Base-by-base conservation (phyloP, 1,140 invertebrate genomes). In the Scaptomyza graminum region DNA sequence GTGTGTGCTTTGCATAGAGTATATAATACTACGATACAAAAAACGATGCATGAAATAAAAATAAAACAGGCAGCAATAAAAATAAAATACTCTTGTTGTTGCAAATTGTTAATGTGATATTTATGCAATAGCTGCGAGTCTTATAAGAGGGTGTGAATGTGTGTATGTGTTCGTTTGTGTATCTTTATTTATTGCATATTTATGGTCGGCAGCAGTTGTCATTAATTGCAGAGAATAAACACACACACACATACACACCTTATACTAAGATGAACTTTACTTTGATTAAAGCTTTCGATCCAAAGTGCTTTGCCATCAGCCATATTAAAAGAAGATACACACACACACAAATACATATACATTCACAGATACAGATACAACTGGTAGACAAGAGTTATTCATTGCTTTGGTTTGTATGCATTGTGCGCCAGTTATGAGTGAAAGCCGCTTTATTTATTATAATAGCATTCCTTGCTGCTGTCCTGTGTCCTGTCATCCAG, bases 51-150 rank as follows among this genome's bases (percentile, higher is more conserved):
- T 88, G 83, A 88, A 88, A 88, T 88, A 79, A 83, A 88, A 89
- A 88, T 88, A 88, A 88, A 88, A 88, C 83, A 88, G 63, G 79
- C 73, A 79, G 83, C 83, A 87, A 88, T 88, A 88, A 88, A 88
- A 88, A 88, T 88, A 88, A 88, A 88, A 88, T 89, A 83, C 84
- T 87, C 81, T 73, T 88, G 83, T 88, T 74, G 69, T 79, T 88
- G 82, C 82, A 87, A 88, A 88, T 88, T 88, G 83, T 88, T 88
- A 88, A 88, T 88, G 83, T 83, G 79, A 88, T 88, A 88, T 88
- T 88, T 88, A 88, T 88, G 84, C 83, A 88, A 88, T 82, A 41
- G 46, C 50, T 28, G 4, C 39, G 3, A 41, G 39, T 12, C 37
- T n/a, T n/a, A n/a, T n/a, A 41, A 41, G 41, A 34, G 39, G 46